Conservation (phyloP, 2,113 vertebrate species). For the Patagioenas fasciata region DNA sequence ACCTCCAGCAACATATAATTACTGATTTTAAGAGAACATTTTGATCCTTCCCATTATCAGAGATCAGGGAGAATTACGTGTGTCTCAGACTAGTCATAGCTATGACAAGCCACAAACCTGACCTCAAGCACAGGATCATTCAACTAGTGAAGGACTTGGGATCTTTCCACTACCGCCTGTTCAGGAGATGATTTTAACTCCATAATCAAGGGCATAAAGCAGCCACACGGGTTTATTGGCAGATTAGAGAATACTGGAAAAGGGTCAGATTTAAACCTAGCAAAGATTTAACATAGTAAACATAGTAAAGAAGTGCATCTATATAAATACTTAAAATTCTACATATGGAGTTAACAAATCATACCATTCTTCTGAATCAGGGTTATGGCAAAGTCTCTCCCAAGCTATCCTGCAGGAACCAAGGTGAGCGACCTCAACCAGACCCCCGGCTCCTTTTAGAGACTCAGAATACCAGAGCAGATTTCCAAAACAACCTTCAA, state of each 20-base stretch:
- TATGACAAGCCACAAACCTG: not conserved
- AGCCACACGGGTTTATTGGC: not conserved
- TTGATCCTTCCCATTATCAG: not conserved
- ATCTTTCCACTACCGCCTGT: not conserved
- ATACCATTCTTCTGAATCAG: not conserved
- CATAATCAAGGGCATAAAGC: not conserved
- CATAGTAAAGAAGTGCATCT: not conserved
- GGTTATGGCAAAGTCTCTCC: not conserved
- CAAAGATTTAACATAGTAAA: not conserved
- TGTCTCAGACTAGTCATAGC: not conserved
- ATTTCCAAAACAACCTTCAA: not conserved
- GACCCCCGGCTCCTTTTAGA: not conserved
- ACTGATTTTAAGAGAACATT: conserved; percentile 9
- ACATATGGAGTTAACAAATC: not conserved
- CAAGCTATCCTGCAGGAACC: not conserved
- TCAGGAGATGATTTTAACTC: not conserved
- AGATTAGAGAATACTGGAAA: not conserved
- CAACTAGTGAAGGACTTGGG: not conserved
- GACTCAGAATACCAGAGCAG: not conserved
- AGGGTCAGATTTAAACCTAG: not conserved
- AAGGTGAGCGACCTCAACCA: not conserved
- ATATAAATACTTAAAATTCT: not conserved
- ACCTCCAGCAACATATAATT: not conserved
- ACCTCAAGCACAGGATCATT: not conserved
- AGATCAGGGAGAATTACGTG: not conserved